Conservation (phyloP, 2,113 vertebrate species). For the Phylloscopus trochiloides region DNA sequence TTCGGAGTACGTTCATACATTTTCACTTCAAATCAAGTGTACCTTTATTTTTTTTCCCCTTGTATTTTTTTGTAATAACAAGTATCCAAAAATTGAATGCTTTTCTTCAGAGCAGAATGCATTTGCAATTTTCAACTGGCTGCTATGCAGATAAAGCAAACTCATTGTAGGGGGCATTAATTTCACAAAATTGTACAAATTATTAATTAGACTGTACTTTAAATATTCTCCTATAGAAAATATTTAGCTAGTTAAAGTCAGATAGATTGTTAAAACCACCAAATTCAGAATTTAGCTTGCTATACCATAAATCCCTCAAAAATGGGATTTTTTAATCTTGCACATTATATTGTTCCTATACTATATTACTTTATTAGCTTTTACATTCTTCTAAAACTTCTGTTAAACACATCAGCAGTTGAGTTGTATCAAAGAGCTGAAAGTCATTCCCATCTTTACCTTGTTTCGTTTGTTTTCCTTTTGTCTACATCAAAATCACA, state of each 20-base stretch:
- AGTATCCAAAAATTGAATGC: neutral
- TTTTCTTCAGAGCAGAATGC: slow-evolving; percentile 23
- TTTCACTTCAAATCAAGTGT: neutral
- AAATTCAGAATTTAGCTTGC: neutral
- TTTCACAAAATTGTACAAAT: slow-evolving; percentile 30
- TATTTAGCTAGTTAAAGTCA: slow-evolving; percentile 2
- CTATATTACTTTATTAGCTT: neutral
- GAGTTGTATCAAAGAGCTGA: neutral
- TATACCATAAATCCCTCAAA: neutral
- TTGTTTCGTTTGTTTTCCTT: neutral
- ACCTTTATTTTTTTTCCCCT: neutral
- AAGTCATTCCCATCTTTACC: neutral
- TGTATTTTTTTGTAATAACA: neutral
- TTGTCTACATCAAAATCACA: neutral
- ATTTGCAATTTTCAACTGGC: neutral
- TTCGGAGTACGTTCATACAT: neutral
- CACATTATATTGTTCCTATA: neutral
- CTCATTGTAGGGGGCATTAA: slow-evolving; percentile 9
- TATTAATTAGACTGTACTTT: slow-evolving; percentile 53
- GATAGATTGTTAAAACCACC: neutral
- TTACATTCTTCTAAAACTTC: neutral
- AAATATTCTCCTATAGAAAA: slow-evolving; percentile 31
- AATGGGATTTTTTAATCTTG: slow-evolving; percentile 22
- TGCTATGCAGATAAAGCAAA: slow-evolving; percentile 3
- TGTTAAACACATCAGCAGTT: neutral